phyloP scores from a whole-genome alignment of 2,797 vertebrate genomes.

The Pelobates cultripes region DNA sequence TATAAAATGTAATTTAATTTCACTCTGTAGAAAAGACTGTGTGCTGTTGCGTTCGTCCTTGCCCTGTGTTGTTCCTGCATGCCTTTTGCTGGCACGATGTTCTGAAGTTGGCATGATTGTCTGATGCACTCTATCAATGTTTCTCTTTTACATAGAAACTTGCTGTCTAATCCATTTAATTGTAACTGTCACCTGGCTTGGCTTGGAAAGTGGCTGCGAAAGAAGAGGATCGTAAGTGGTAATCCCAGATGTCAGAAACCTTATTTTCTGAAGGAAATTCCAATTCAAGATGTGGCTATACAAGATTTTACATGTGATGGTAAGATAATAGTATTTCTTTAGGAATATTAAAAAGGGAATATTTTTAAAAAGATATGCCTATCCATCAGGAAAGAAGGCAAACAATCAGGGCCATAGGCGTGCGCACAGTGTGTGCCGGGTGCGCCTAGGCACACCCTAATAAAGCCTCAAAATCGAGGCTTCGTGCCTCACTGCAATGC shows the following conservation, averaged over 20 bases:
- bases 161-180: slow-evolving; percentile 95
- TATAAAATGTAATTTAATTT: neutral
- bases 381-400: too few species aligned
- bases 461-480: too few species aligned
- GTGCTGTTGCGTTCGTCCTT: neutral
- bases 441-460: too few species aligned
- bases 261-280: slow-evolving; percentile 96
- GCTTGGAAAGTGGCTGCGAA: slow-evolving; percentile 95
- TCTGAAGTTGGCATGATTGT: too few species aligned
- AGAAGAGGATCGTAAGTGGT: slow-evolving; percentile 92
- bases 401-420: too few species aligned
- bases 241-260: slow-evolving; percentile 97
- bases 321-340: slow-evolving; percentile 62
- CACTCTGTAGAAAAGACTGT: neutral
- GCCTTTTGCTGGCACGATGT: too few species aligned
- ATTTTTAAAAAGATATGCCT: neutral
- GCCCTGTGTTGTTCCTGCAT: too few species aligned
- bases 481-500: too few species aligned
- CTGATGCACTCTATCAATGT: too few species aligned
- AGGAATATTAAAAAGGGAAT: neutral
- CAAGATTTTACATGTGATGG: slow-evolving; percentile 97
- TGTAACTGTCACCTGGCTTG: slow-evolving; percentile 97
- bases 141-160: slow-evolving; percentile 78
- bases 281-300: slow-evolving; percentile 93
- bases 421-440: too few species aligned